Evolutionary conservation across 1,140 invertebrate species (phyloP).

Genomic region (Caenorhabditis inopinata): DNA sequence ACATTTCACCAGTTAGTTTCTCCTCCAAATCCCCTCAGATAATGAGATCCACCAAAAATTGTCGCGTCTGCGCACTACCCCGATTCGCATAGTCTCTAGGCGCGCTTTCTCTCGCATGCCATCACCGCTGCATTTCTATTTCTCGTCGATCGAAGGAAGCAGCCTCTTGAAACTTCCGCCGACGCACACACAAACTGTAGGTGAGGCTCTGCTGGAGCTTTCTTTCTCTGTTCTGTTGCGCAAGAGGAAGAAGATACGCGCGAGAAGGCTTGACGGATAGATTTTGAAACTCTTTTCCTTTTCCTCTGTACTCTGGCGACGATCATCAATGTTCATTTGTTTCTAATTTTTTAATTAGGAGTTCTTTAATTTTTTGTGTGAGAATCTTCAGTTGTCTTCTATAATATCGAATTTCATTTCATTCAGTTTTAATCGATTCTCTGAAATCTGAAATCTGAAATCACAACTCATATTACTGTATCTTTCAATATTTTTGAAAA

Average conservation of each 20-base stretch:
- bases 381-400: no score
- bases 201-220: not conserved
- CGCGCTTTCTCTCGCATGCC: not conserved
- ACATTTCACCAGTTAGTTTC: no score
- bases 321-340: not conserved
- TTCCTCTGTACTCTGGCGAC: not conserved
- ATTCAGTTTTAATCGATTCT: no score
- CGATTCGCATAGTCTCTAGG: not conserved
- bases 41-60: not conserved
- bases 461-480: no score
- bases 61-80: not conserved
- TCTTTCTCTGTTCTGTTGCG: not conserved
- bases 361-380: not conserved
- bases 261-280: constrained; percentile 10
- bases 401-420: no score
- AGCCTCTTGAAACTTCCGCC: constrained; percentile 35
- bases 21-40: not conserved
- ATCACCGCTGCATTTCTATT: not conserved
- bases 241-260: not conserved
- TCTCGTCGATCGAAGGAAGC: constrained; percentile 2
- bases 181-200: constrained; percentile 30
- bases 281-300: not conserved
- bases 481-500: no score
- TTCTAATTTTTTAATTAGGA: not conserved
- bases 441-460: no score